Base-by-base conservation (phyloP, 2,888 invertebrate genomes). In the Scrobipalpa atriplicella region DNA sequence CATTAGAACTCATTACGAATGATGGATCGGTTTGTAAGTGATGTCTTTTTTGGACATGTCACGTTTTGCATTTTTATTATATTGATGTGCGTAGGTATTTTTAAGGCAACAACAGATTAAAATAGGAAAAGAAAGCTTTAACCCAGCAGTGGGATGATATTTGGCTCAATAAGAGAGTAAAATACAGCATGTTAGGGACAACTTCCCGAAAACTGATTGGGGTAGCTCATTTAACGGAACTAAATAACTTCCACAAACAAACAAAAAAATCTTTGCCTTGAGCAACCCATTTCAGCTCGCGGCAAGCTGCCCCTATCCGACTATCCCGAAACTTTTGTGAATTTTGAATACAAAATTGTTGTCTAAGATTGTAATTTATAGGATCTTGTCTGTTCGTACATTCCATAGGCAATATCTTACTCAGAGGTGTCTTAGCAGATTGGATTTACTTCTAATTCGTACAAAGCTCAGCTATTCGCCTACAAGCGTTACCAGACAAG, bases 1-100 rank as follows among this genome's bases (percentile, higher is more conserved):
- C 78, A 81, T 79, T 80, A 79, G 72, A 72, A 71, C 72, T 73
- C 75, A 78, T 78, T 79, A 79, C 71, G 68, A 70, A 71, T 78
- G 79, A 79, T 78, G 72, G 78, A 81, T 83, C 75, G 73, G 69
- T 70, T 70, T 65, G 29, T 60, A 29, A 64, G 66, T 68, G 66
- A 54, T 39, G 56, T 67, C 65, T 54, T 64, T 69, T 68, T 66
- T 64, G 56, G 19, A 61, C 11, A 62, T 47, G 62, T 62, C 62
- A 58, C 36, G 58, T 58, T 29, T 38, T 16, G 16, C 47, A 47
- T 47, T 16, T 47, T 47, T 47, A 47, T 47, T 47, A 47, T 47
- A n/a, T n/a, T 16, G 47, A 16, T 13, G 43, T 13, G 13, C 6
- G 47, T 47, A 47, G 47, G 47, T n/a, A n/a, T n/a, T n/a, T n/a